These are phyloP conservation scores for Cantharis rufa DNA, from an alignment of 2,888 invertebrate species.

Conservation along the genomic window DNA sequence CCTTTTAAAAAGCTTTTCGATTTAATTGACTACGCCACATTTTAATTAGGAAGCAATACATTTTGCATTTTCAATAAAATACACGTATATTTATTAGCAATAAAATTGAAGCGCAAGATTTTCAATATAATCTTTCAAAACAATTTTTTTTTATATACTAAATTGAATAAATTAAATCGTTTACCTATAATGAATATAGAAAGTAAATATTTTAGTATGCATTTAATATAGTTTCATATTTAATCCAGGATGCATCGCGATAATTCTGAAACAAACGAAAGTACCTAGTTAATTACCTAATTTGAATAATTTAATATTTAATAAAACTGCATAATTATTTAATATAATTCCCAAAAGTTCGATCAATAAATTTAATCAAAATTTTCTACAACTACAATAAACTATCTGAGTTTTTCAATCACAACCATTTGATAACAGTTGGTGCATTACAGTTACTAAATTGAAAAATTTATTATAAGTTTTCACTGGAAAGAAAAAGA, in stretches of 20 bases:
- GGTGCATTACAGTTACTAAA: constrained; percentile 4
- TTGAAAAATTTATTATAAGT: constrained; percentile 4
- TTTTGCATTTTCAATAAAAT: background rate
- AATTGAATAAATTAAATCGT: background rate
- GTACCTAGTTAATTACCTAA: no score
- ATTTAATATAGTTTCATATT: no score
- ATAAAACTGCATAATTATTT: background rate
- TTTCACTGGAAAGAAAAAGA: background rate
- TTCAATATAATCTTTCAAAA: background rate
- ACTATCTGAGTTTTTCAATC: constrained; percentile 5
- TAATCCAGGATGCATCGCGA: no score
- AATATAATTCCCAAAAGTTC: background rate
- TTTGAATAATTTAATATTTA: background rate
- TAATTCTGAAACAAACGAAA: no score
- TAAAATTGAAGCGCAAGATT: background rate
- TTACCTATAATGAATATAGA: background rate
- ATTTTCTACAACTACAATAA: background rate
- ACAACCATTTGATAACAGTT: background rate
- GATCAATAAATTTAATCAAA: constrained; percentile 5
- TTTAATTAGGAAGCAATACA: background rate
- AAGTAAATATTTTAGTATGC: no score
- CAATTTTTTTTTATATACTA: no score
- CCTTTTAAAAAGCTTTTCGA: background rate
- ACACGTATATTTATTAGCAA: background rate
- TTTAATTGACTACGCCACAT: background rate